Percentiles rank a stretch among this genome's conserved stretches.
Conservation (phyloP, 2,113 vertebrate genomes). For the Ctenodactylus gundi region DNA sequence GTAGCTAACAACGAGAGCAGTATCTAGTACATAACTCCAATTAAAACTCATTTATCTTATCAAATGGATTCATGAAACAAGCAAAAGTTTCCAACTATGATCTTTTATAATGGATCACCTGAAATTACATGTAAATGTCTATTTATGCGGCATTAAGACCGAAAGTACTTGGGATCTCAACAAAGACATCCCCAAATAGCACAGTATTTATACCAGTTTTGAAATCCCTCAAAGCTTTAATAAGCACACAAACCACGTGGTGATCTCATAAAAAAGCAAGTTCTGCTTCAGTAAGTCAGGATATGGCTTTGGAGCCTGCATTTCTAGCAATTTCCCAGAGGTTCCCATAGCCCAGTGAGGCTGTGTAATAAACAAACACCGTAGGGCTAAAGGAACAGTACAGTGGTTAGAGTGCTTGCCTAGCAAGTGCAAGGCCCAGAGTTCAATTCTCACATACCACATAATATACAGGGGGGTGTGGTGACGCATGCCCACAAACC, state of each 20-base stretch:
- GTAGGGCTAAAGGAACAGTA: too few species aligned
- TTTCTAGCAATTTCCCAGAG: slow-evolving; percentile 15
- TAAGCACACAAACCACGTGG: background rate
- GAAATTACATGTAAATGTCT: slow-evolving; percentile 35
- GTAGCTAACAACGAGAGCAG: slow-evolving; percentile 12
- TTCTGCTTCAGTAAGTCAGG: slow-evolving; percentile 18
- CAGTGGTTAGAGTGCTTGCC: too few species aligned
- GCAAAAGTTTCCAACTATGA: background rate
- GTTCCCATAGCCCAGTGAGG: background rate
- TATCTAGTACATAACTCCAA: background rate
- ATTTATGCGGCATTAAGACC: background rate
- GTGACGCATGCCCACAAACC: too few species aligned
- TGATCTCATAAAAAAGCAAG: background rate
- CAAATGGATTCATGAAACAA: background rate
- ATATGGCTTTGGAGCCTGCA: background rate
- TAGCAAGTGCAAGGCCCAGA: too few species aligned
- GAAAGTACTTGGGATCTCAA: background rate
- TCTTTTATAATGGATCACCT: slow-evolving; percentile 27
- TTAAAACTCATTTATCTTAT: background rate
- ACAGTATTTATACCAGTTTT: background rate
- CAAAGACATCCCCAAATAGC: background rate
- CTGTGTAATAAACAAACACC: background rate
- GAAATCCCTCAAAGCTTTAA: slow-evolving; percentile 11
- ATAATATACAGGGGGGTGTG: too few species aligned
- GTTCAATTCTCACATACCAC: too few species aligned